These are phyloP conservation scores for Pharmacophagus antenor DNA, from an alignment of 2,888 invertebrate species.

Conservation along the genomic window DNA sequence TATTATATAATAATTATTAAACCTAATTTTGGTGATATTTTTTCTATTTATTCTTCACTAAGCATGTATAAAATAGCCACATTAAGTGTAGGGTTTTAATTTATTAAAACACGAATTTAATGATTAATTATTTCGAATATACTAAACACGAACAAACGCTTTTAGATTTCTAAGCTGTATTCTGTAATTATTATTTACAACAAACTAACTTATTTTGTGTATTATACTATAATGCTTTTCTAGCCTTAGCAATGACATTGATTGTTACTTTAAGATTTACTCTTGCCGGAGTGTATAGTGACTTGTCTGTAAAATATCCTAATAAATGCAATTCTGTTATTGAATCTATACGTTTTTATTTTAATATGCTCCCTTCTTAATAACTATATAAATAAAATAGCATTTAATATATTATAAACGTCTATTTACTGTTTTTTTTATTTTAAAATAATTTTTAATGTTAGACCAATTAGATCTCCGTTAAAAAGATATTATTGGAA, in stretches of 20 bases:
- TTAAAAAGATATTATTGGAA: too few relatives aligned
- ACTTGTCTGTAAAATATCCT: slow-evolving; percentile 19
- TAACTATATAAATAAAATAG: background rate
- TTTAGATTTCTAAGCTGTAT: slow-evolving; percentile 3
- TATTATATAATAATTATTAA: background rate
- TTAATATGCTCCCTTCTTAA: background rate
- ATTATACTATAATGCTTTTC: slow-evolving; percentile 1
- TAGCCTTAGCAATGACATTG: slow-evolving; percentile 9
- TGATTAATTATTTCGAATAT: slow-evolving; percentile 7
- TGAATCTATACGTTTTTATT: background rate
- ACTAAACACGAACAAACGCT: slow-evolving; percentile 11
- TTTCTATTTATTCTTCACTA: slow-evolving; percentile 16
- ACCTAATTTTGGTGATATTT: slow-evolving; percentile 16
- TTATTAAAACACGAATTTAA: slow-evolving; percentile 13
- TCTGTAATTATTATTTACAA: slow-evolving; percentile 15
- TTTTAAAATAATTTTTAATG: too few relatives aligned
- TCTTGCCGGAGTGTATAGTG: slow-evolving; percentile 30
- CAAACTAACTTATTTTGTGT: slow-evolving; percentile 27
- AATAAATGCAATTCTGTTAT: slow-evolving; percentile 26
- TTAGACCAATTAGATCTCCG: too few relatives aligned
- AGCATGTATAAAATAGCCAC: slow-evolving; percentile 8
- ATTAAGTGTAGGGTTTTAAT: slow-evolving; percentile 2
- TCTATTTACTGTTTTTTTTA: too few relatives aligned
- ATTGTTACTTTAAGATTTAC: slow-evolving; percentile 18
- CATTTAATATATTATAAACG: background rate